Conservation (phyloP, 1,140 invertebrate species). For the Scaptomyza pallida region DNA sequence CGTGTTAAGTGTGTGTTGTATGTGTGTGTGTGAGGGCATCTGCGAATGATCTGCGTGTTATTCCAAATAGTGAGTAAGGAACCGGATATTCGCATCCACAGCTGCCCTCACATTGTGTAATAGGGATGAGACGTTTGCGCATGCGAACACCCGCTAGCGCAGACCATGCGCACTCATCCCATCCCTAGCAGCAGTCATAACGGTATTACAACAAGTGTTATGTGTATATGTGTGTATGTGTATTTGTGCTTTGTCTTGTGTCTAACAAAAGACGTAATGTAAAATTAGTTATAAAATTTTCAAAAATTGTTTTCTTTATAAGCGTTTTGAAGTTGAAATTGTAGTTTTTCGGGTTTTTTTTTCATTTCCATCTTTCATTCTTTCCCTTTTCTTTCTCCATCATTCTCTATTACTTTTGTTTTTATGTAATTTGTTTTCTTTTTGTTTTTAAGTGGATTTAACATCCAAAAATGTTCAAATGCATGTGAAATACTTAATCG, state of each 20-base stretch:
- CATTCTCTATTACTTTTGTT: slow-evolving; percentile 7
- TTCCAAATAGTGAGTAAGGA: slow-evolving; percentile 18
- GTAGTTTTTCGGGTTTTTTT: slow-evolving; percentile 64
- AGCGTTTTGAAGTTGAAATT: slow-evolving; percentile 82
- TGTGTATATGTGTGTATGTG: neutral
- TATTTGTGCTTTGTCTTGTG: slow-evolving; percentile 36
- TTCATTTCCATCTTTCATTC: neutral
- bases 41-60: slow-evolving; percentile 26
- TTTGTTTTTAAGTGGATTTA: slow-evolving; percentile 35
- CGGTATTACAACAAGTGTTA: slow-evolving; percentile 8
- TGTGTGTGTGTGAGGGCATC: slow-evolving; percentile 7
- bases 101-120: slow-evolving; percentile 38
- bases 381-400: slow-evolving; percentile 24
- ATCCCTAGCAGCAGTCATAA: slow-evolving; percentile 27
- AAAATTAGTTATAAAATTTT: slow-evolving; percentile 76
- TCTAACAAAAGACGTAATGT: slow-evolving; percentile 67
- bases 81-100: slow-evolving; percentile 57
- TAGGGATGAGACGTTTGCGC: slow-evolving; percentile 56
- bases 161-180: slow-evolving; percentile 46
- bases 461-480: slow-evolving; percentile 67
- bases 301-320: slow-evolving; percentile 80
- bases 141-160: slow-evolving; percentile 53
- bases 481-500: slow-evolving; percentile 70
- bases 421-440: slow-evolving; percentile 19
- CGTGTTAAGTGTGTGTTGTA: neutral